phyloP scores from a whole-genome alignment of 2,888 invertebrate genomes.

The Sminthurinus aureus region DNA sequence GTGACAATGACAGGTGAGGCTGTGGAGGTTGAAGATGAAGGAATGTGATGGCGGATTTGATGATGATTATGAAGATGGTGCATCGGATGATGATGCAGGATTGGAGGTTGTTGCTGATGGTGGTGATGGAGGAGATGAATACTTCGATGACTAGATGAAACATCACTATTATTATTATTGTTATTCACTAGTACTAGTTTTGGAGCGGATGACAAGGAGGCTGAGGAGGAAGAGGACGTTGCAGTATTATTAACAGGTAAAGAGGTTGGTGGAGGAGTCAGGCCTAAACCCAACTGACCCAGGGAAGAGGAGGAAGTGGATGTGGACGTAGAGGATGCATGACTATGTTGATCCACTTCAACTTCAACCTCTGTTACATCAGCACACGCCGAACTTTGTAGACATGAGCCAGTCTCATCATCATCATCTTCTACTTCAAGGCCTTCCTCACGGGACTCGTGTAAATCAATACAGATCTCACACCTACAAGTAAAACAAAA shows the following conservation, averaged over 20 bases:
- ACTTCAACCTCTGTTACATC: slow-evolving; percentile 58
- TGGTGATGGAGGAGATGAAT: slow-evolving; percentile 44
- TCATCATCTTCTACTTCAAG: slow-evolving; percentile 56
- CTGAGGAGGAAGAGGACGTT: slow-evolving; percentile 24
- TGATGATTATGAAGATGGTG: slow-evolving; percentile 35
- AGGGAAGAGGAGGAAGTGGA: slow-evolving; percentile 26
- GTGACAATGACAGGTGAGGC: slow-evolving; percentile 33
- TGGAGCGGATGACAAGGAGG: slow-evolving; percentile 7
- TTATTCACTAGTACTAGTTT: no score
- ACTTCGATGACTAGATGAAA: slow-evolving; percentile 37
- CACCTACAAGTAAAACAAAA: slow-evolving; percentile 52
- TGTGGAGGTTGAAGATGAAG: not conserved
- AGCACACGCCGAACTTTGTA: slow-evolving; percentile 55
- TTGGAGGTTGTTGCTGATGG: slow-evolving; percentile 45
- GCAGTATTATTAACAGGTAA: slow-evolving; percentile 24
- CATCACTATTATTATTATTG: slow-evolving; percentile 23
- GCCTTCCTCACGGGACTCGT: slow-evolving; percentile 45
- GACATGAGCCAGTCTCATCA: slow-evolving; percentile 48
- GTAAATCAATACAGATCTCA: slow-evolving; percentile 59
- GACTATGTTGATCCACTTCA: slow-evolving; percentile 53
- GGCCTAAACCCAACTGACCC: not conserved
- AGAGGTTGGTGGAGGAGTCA: slow-evolving; percentile 12
- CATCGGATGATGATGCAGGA: slow-evolving; percentile 38
- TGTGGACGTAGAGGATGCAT: slow-evolving; percentile 35
- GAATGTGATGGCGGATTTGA: slow-evolving; percentile 49